Evolutionary conservation across 1,140 invertebrate genomes (phyloP).

Genomic region (Zaprionus nigranus): DNA sequence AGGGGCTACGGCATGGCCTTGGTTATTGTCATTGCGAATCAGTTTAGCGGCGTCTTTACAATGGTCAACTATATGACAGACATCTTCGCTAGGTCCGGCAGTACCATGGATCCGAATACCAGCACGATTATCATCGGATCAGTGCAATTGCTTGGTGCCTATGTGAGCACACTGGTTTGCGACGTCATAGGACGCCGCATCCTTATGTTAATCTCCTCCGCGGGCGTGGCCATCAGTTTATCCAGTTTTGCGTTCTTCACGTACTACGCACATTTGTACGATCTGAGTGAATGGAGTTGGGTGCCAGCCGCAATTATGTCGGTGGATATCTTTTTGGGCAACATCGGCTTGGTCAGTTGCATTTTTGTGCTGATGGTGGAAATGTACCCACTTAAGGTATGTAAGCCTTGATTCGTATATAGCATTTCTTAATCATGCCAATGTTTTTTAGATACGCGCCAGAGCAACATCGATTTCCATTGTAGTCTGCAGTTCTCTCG

Average conservation of each 20-base stretch:
- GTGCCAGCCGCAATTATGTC: slow-evolving; percentile 69
- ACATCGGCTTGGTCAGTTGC: slow-evolving; percentile 68
- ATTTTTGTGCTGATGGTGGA: slow-evolving; percentile 75
- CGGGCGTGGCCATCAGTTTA: slow-evolving; percentile 54
- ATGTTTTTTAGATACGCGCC: slow-evolving; percentile 68
- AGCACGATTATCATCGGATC: slow-evolving; percentile 85
- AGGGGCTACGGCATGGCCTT: slow-evolving; percentile 56
- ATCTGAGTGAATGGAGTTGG: slow-evolving; percentile 62
- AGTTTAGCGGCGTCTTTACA: slow-evolving; percentile 63
- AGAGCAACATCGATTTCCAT: slow-evolving; percentile 64
- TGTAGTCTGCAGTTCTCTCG: slow-evolving; percentile 62
- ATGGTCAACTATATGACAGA: slow-evolving; percentile 80
- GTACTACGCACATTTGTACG: slow-evolving; percentile 44
- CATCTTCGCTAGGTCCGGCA: slow-evolving; percentile 88
- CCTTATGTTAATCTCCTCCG: slow-evolving; percentile 59
- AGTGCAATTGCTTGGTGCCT: slow-evolving; percentile 84
- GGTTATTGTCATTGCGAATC: slow-evolving; percentile 58
- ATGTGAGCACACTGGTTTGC: slow-evolving; percentile 58
- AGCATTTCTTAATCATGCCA: not conserved
- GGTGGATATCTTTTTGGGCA: slow-evolving; percentile 72
- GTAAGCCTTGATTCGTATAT: not conserved
- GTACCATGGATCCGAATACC: slow-evolving; percentile 85
- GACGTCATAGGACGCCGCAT: slow-evolving; percentile 61
- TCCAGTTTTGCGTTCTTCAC: slow-evolving; percentile 54
- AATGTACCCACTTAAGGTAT: slow-evolving; percentile 71